phyloP scores from a whole-genome alignment of 2,113 vertebrate species.

The Carassius carassius region DNA sequence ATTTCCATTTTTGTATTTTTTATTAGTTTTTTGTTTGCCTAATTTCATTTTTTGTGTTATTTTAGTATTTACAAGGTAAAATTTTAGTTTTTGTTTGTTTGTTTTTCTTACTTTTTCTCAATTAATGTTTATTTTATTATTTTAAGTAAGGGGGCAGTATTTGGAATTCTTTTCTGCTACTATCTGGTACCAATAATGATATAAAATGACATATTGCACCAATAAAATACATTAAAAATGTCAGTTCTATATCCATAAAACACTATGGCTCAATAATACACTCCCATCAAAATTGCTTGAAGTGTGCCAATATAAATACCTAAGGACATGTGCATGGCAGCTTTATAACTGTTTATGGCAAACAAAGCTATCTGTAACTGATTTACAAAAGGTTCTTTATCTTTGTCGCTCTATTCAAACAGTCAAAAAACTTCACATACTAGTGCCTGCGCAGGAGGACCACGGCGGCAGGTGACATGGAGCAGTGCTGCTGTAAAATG shows the following conservation, averaged over 20 bases:
- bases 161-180: background rate
- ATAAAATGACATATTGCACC: background rate
- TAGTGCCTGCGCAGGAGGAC: conserved; percentile 79
- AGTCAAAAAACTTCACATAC: conserved; percentile 64
- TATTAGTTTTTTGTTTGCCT: background rate
- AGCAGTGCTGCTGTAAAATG: conserved; percentile 86
- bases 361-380: background rate
- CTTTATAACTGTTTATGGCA: background rate
- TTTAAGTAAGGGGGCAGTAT: background rate
- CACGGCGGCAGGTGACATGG: conserved; percentile 85
- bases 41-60: background rate
- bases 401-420: background rate
- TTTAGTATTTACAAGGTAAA: background rate
- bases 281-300: background rate
- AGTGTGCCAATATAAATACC: background rate
- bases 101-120: background rate
- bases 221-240: background rate
- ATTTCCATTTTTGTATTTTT: background rate
- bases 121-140: background rate
- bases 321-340: background rate
- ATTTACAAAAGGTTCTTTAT: background rate
- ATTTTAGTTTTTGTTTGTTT: no score
- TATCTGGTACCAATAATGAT: background rate
- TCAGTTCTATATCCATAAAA: background rate
- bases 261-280: background rate